A percentile compares a stretch with the other conserved stretches of the same genome.
Evolutionary conservation across 1,140 invertebrate species (phyloP).

Genomic region (Megalopta genalis): DNA sequence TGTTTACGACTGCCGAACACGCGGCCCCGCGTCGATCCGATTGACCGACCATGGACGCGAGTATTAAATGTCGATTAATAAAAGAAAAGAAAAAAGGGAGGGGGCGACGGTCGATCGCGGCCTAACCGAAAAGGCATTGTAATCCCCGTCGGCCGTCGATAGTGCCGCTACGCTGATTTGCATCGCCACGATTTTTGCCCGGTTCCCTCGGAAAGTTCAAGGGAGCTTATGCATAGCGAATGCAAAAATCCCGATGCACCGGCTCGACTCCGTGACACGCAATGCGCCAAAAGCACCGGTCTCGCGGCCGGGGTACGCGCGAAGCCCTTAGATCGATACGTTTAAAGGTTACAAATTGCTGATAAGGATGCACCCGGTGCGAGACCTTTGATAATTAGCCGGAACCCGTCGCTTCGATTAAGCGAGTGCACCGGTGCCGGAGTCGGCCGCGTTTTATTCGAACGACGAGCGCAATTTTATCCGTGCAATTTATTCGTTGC

Average conservation of each 20-base stretch:
- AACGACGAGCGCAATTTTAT: too few relatives aligned
- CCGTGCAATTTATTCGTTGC: too few relatives aligned
- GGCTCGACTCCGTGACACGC: conserved; percentile 24
- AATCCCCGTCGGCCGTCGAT: background rate
- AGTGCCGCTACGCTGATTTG: background rate
- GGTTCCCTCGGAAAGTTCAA: conserved; percentile 9
- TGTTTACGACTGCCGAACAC: conserved; percentile 35
- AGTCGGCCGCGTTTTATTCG: too few relatives aligned
- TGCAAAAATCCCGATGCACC: conserved; percentile 47
- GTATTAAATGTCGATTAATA: background rate
- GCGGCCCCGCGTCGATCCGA: conserved; percentile 9
- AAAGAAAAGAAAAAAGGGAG: too few relatives aligned
- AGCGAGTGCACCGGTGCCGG: background rate
- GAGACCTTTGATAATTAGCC: background rate
- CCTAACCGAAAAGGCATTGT: too few relatives aligned
- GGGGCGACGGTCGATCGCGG: too few relatives aligned
- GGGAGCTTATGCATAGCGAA: conserved; percentile 20
- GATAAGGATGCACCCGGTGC: background rate
- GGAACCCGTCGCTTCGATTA: background rate
- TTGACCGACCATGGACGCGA: background rate
- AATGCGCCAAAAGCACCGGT: conserved; percentile 34
- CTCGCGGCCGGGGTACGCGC: conserved; percentile 10
- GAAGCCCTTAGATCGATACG: conserved; percentile 41
- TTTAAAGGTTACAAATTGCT: conserved; percentile 33
- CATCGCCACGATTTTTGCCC: background rate